These are phyloP conservation scores for Dasyornis broadbenti DNA, from an alignment of 2,113 vertebrate genomes.

Conservation along the genomic window DNA sequence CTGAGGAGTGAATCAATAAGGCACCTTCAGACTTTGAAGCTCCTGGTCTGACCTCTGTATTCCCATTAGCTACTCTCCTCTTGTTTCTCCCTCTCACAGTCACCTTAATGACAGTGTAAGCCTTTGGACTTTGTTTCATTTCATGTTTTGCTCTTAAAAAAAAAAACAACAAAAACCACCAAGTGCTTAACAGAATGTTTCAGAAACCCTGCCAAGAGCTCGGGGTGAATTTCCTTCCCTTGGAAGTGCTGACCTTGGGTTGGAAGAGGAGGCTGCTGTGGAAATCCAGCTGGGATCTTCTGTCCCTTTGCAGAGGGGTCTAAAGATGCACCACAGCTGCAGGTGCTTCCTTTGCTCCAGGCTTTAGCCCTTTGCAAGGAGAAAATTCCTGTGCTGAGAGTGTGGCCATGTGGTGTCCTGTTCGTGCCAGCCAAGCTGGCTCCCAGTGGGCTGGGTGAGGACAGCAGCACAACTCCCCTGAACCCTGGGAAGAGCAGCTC, in stretches of 20 bases:
- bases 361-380: background rate
- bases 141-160: background rate
- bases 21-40: background rate
- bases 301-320: background rate
- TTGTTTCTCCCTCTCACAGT: background rate
- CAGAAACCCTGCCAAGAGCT: background rate
- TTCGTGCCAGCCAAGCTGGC: background rate
- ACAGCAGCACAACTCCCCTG: background rate
- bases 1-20: background rate
- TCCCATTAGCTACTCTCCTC: background rate
- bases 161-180: background rate
- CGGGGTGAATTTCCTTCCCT: background rate
- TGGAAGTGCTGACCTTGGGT: background rate
- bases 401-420: accelerated
- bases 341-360: background rate
- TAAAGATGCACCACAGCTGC: background rate
- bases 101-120: background rate
- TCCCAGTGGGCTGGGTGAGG: background rate
- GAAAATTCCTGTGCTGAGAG: background rate
- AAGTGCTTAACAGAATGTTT: conserved; percentile 20
- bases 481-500: background rate
- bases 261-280: background rate
- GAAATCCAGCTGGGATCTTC: background rate
- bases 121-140: background rate
- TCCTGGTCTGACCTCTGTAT: background rate